Evolutionary conservation across 2,888 invertebrate genomes (phyloP), one percentile per base, ranked within the genome.

Genomic region (Torymus texanus): DNA sequence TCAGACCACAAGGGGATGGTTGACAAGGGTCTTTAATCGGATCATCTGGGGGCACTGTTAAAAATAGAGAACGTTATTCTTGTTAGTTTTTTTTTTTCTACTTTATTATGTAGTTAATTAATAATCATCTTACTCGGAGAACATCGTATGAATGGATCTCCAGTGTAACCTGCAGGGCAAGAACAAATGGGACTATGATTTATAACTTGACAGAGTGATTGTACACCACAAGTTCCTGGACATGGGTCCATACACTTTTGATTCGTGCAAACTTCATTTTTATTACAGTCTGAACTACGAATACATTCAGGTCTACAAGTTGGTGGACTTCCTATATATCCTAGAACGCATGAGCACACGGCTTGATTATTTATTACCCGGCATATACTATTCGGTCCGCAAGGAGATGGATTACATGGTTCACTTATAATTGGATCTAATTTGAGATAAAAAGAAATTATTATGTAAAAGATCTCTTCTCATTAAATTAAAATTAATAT

Each of bases 331-430:
- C 94, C 94, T 51, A 92, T 89, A 86, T 92, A 94, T 72, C 91
- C 91, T 0, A 91, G 87, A 56, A 93, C 92, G 84, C 93, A 93
- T 24, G 92, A 91, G 83, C 93, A 93, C 13, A 93, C 92, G 2
- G 94, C 93, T 90, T 95, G 95, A 74, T 92, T 93, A 89, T 95
- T 95, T 79, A 94, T 92, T 86, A 93, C 93, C 81, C 94, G 92
- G 88, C 95, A 96, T 88, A 94, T 94, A 87, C 95, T 95, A 87
- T 95, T 95, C 0, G 95, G 94, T 70, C 96, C 96, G 55, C 97
- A 97, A 0, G 95, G 95, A 10, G 95, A 94, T 62, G 95, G 95
- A 82, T 92, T 90, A 86, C 96, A 96, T 4, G 95, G 95, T 87
- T 94, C 92, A 87, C 70, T 84, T 81, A 75, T 66, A 41, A 76